Conservation (phyloP, 1,140 invertebrate genomes). For the Drosophila kurseongensis region DNA sequence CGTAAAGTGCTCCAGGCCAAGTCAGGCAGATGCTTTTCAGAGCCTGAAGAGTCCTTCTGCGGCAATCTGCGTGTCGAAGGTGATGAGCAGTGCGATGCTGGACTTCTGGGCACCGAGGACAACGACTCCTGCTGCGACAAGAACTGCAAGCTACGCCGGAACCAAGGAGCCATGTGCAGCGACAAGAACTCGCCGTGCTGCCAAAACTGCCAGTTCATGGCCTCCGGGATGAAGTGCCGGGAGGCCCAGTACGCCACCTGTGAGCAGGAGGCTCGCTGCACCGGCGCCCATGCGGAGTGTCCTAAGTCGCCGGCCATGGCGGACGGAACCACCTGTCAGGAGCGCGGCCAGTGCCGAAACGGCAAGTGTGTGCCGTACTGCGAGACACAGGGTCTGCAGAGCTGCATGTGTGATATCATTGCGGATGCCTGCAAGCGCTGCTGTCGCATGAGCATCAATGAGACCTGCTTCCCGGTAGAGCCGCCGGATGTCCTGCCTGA, state of each 20-base stretch:
- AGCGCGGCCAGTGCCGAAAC: conserved; percentile 93
- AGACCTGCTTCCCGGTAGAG: conserved; percentile 95
- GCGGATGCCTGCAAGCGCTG: conserved; percentile 87
- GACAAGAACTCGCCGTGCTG: conserved; percentile 98
- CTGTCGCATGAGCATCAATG: conserved; percentile 95
- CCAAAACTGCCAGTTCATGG: conserved; percentile 94
- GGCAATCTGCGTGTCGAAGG: conserved; percentile 97
- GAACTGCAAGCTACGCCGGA: conserved; percentile 93
- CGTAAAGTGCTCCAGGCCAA: conserved; percentile 96
- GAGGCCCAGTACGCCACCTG: conserved; percentile 95
- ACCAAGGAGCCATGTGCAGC: conserved; percentile 93
- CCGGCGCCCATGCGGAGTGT: conserved; percentile 87
- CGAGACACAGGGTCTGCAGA: conserved; percentile 95
- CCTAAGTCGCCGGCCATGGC: conserved; percentile 92
- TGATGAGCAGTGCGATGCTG: conserved; percentile 97
- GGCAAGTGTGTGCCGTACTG: conserved; percentile 97
- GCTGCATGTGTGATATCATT: conserved; percentile 98
- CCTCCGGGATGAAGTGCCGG: conserved; percentile 91
- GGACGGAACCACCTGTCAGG: conserved; percentile 94
- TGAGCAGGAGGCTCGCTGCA: conserved; percentile 93
- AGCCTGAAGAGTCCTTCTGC: conserved; percentile 97
- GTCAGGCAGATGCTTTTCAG: conserved; percentile 95
- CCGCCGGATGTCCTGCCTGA: conserved; percentile 94
- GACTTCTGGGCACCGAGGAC: conserved; percentile 95
- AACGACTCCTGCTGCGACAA: conserved; percentile 96